Conservation (phyloP, 2,113 vertebrate genomes). For the Ammodramus savannarum region DNA sequence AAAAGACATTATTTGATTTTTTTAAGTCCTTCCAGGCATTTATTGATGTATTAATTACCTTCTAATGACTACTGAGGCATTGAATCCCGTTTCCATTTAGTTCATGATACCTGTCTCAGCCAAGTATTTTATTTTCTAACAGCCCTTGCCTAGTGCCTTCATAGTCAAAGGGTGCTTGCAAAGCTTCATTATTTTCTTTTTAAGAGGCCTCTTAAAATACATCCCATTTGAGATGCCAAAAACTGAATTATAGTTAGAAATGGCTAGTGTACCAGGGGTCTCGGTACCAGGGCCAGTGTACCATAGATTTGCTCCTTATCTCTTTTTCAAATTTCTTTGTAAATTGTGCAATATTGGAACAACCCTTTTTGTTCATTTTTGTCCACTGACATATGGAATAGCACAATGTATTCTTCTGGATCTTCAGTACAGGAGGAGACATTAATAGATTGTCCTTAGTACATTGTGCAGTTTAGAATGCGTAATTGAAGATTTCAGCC, state of each 20-base stretch:
- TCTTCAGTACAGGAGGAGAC: background rate
- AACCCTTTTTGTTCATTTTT: background rate
- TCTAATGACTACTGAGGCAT: background rate
- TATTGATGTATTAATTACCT: background rate
- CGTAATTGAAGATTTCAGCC: background rate
- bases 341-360: background rate
- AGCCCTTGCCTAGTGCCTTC: background rate
- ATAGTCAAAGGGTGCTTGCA: background rate
- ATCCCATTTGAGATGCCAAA: background rate
- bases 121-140: background rate
- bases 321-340: background rate
- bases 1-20: background rate
- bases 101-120: background rate
- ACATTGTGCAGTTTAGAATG: background rate
- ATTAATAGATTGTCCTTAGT: background rate
- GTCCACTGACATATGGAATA: background rate
- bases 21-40: background rate
- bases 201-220: background rate
- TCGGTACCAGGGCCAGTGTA: background rate
- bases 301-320: background rate
- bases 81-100: background rate
- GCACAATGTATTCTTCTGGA: background rate
- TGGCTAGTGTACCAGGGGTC: background rate
- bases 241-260: background rate
- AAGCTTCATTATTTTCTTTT: background rate